These are phyloP conservation scores for Euplexia lucipara DNA, from an alignment of 2,888 invertebrate species.

Conservation along the genomic window DNA sequence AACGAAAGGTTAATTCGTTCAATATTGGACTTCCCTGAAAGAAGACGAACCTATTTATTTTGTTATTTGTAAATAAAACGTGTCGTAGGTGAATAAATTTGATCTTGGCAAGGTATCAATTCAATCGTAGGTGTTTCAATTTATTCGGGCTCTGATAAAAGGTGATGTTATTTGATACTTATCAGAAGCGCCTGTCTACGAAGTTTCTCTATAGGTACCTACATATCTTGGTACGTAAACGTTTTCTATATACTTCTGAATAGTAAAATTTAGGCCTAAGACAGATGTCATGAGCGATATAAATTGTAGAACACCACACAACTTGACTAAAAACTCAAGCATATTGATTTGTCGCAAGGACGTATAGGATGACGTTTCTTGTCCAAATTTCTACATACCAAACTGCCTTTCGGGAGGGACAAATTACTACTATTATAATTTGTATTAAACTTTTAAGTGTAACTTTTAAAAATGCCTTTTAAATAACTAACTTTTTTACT, in stretches of 20 bases:
- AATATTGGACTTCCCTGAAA: slow-evolving; percentile 7
- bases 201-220: background rate
- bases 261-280: background rate
- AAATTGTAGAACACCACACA: background rate
- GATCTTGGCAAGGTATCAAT: slow-evolving; percentile 22
- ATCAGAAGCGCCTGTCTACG: slow-evolving; percentile 13
- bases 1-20: slow-evolving; percentile 6
- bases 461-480: too few species aligned
- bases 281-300: background rate
- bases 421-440: too few species aligned
- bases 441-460: too few species aligned
- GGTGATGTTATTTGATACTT: slow-evolving; percentile 24
- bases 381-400: too few species aligned
- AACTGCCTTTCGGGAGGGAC: too few species aligned
- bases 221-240: background rate
- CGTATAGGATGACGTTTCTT: too few species aligned
- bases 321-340: too few species aligned
- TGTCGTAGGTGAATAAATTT: slow-evolving; percentile 4
- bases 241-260: background rate
- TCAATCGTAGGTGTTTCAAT: slow-evolving; percentile 29
- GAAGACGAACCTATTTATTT: slow-evolving; percentile 1
- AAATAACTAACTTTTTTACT: too few species aligned
- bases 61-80: slow-evolving; percentile 11
- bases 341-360: too few species aligned
- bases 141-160: slow-evolving; percentile 11